Evolutionary conservation across 2,113 vertebrate genomes (phyloP), one percentile per base, ranked within the genome.

Genomic region (Odobenus rosmarus): DNA sequence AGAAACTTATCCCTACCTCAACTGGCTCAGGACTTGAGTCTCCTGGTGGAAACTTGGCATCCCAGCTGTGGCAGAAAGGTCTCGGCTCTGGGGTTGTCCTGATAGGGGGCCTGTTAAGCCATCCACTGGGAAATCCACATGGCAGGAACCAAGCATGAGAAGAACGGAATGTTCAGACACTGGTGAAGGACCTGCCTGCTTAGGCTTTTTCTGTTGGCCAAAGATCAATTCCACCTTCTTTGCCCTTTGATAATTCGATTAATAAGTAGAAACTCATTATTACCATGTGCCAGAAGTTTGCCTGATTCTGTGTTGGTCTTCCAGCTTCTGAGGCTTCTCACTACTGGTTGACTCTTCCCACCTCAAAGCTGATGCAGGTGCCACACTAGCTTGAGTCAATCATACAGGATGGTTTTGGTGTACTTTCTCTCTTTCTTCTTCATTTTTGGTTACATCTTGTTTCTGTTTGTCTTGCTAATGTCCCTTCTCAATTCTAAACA

Each of bases 131-230:
- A 77, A 11, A 16, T 9, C 57, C 3, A 1, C 5, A 2, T 11
- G 3, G 12, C 12, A 21, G 49, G 61, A 62, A 23, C 53, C 5
- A 13, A 1, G 5, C 0, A 0, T 15, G 10, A 4, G 39, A 28
- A 3, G 39, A 33, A 1, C 0, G 4, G 0, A 23, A 24, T 4
- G 23, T 15, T 15, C 46, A 77, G 76, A n/a, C 0, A 9, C 28
- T 3, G 4, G 15, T 3, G 31, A 10, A 21, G 49, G 31, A 21
- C 49, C 76, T 53, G 16, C 31, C 31, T 21, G 18, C 49, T 11
- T 53, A 16, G 49, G 76, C 76, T 33, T 21, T 31, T 53, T 5
- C 76, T 21, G 49, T 53, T n/a, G 31, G 31, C 28, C 49, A 21
- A 23, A 1, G 1, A 3, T 21, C 53, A 14, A 0, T 19, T 77